phyloP scores from a whole-genome alignment of 2,113 vertebrate genomes.

The Terrapene triunguis region DNA sequence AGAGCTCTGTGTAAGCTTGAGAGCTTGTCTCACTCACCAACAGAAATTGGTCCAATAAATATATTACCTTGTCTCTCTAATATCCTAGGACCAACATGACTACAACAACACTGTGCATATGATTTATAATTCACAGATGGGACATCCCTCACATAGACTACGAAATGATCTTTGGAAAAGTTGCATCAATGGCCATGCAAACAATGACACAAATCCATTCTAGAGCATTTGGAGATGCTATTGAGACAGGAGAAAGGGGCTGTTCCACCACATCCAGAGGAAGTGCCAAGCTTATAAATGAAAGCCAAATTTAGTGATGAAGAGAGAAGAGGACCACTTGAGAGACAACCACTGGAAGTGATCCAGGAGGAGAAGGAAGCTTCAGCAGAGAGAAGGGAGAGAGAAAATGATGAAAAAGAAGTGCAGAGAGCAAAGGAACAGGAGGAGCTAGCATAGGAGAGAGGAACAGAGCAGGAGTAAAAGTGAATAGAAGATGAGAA shows the following conservation, averaged over 20 bases:
- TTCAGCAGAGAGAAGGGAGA: background rate
- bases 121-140: background rate
- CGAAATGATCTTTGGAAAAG: background rate
- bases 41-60: background rate
- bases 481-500: background rate
- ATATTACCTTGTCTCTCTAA: background rate
- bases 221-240: background rate
- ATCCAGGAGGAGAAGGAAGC: no score
- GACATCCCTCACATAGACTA: background rate
- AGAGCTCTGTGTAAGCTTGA: no score
- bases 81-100: background rate
- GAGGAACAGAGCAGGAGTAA: fast-evolving
- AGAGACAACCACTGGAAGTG: background rate
- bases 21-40: background rate
- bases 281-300: background rate
- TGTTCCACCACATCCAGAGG: background rate
- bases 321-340: no score
- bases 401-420: background rate
- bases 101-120: background rate
- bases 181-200: background rate
- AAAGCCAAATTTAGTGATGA: no score
- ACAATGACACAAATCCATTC: background rate
- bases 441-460: fast-evolving
- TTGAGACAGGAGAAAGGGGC: background rate
- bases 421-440: background rate